These are phyloP conservation scores for Brachionus rotundiformis DNA, from an alignment of 1,140 invertebrate species.

Conservation along the genomic window DNA sequence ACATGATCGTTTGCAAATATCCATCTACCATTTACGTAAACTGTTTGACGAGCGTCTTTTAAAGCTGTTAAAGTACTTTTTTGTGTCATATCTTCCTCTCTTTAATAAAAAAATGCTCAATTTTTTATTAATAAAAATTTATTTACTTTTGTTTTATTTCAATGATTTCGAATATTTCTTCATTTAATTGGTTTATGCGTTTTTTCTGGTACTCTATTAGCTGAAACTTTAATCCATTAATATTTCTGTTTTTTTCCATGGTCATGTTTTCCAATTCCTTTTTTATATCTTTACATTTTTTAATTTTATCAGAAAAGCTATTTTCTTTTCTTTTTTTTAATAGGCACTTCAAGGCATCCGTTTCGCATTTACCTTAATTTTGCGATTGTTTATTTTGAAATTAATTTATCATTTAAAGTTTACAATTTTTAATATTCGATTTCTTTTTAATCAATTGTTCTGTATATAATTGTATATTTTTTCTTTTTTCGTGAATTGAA, in stretches of 20 bases:
- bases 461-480: neutral
- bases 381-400: neutral
- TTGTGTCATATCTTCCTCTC: slow-evolving; percentile 49
- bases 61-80: slow-evolving; percentile 49
- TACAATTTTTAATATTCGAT: neutral
- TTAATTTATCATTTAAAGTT: neutral
- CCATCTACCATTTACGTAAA: slow-evolving; percentile 46
- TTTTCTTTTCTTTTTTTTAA: too few species aligned
- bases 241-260: neutral
- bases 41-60: slow-evolving; percentile 49
- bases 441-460: neutral
- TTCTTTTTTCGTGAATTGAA: slow-evolving; percentile 4
- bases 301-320: slow-evolving; percentile 28
- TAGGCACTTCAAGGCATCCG: neutral
- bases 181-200: slow-evolving; percentile 18
- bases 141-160: slow-evolving; percentile 46
- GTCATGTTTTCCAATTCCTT: slow-evolving; percentile 29
- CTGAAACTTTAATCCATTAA: neutral
- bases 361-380: neutral
- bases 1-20: slow-evolving; percentile 47
- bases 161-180: slow-evolving; percentile 26
- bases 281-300: slow-evolving; percentile 22
- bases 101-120: neutral
- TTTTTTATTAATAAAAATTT: neutral
- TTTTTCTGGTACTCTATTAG: slow-evolving; percentile 34